phyloP scores from a whole-genome alignment of 1,140 invertebrate genomes.

The Conus betulinus region DNA sequence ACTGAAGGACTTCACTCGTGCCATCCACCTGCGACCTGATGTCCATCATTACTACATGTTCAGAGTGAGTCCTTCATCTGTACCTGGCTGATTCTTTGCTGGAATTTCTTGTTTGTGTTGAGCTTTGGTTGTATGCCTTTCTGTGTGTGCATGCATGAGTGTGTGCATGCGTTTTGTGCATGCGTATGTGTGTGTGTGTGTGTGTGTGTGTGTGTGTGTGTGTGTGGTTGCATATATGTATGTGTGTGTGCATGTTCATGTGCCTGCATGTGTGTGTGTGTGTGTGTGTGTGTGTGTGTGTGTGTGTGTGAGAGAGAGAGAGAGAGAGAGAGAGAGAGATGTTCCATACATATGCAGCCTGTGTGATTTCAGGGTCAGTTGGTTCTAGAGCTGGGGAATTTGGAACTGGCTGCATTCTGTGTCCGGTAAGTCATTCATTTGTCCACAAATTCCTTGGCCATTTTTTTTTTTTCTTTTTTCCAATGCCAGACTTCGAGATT shows the following conservation, averaged over 20 bases:
- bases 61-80: constrained; percentile 60
- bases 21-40: constrained; percentile 72
- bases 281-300: too few relatives aligned
- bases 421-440: constrained; percentile 55
- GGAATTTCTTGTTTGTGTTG: neutral
- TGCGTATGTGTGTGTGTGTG: too few relatives aligned
- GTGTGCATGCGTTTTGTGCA: too few relatives aligned
- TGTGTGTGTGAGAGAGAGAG: too few relatives aligned
- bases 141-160: too few relatives aligned
- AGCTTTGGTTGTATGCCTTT: neutral
- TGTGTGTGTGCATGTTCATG: neutral
- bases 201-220: neutral
- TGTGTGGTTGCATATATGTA: neutral
- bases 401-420: constrained; percentile 74
- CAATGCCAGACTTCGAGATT: too few relatives aligned
- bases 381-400: constrained; percentile 70
- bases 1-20: constrained; percentile 71
- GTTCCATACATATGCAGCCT: neutral
- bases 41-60: constrained; percentile 74
- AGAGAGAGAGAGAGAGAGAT: too few relatives aligned
- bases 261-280: neutral
- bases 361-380: constrained; percentile 68
- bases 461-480: too few relatives aligned
- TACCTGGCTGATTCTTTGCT: neutral
- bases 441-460: too few relatives aligned